These are phyloP conservation scores for Drosophila elegans DNA, from an alignment of 1,140 invertebrate species.

Conservation along the genomic window DNA sequence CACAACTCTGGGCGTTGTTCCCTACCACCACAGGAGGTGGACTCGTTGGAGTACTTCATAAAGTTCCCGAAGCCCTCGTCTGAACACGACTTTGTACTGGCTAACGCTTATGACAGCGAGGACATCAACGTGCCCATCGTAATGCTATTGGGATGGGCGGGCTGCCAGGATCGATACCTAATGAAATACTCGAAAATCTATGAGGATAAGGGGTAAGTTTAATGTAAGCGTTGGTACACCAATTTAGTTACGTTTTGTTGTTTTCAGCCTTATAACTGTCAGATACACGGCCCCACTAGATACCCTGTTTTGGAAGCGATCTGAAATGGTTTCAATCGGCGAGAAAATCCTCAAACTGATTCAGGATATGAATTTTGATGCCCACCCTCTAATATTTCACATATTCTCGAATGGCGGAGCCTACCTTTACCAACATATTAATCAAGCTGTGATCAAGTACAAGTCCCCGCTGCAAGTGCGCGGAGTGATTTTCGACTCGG, in stretches of 20 bases:
- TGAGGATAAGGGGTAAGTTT: conserved; percentile 89
- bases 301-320: conserved; percentile 88
- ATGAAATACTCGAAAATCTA: conserved; percentile 92
- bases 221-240: neutral
- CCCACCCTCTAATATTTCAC: conserved; percentile 91
- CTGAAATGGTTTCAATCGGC: conserved; percentile 87
- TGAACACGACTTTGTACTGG: conserved; percentile 86
- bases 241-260: neutral
- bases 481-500: conserved; percentile 92
- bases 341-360: conserved; percentile 89
- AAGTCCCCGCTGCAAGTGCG: conserved; percentile 87
- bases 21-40: conserved; percentile 49
- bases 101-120: conserved; percentile 84
- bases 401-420: conserved; percentile 93
- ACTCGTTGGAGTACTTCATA: conserved; percentile 88
- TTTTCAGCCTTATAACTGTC: conserved; percentile 89
- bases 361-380: conserved; percentile 88
- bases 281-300: conserved; percentile 90
- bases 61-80: conserved; percentile 86
- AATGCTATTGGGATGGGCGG: conserved; percentile 92
- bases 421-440: conserved; percentile 89
- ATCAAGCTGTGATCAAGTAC: conserved; percentile 86
- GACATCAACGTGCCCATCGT: conserved; percentile 89
- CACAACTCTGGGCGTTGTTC: conserved; percentile 2
- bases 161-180: conserved; percentile 91